These are phyloP conservation scores for Drosophila kuntzei DNA, from an alignment of 2,888 invertebrate species.

Conservation along the genomic window DNA sequence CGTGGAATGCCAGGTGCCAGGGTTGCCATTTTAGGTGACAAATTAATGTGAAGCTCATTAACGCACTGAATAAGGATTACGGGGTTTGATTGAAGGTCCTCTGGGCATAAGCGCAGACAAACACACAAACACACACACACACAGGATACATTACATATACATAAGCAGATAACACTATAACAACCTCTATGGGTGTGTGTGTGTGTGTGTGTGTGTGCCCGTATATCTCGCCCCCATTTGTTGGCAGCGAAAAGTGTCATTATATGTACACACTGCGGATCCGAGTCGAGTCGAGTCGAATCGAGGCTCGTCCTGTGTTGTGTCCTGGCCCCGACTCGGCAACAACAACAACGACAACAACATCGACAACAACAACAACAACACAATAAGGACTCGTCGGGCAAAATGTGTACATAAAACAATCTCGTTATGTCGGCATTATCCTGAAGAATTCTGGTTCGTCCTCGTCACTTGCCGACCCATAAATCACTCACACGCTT, in stretches of 20 bases:
- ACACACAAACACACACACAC: conserved; percentile 30
- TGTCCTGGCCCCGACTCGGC: conserved; percentile 29
- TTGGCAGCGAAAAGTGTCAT: conserved; percentile 71
- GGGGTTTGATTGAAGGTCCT: conserved; percentile 81
- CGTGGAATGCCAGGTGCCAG: conserved; percentile 65
- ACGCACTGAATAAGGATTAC: conserved; percentile 82
- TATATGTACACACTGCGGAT: conserved; percentile 57
- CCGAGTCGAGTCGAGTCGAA: conserved; percentile 28
- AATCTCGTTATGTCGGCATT: conserved; percentile 84
- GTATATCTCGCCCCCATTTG: conserved; percentile 68
- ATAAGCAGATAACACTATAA: conserved; percentile 61
- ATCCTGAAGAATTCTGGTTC: conserved; percentile 84
- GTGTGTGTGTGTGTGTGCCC: conserved; percentile 46
- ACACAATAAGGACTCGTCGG: conserved; percentile 13
- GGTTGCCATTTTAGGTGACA: conserved; percentile 66
- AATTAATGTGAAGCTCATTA: conserved; percentile 80
- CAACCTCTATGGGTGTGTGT: conserved; percentile 13
- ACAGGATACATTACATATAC: conserved; percentile 38
- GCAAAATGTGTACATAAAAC: conserved; percentile 80
- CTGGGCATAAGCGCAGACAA: conserved; percentile 57
- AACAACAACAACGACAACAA: conserved; percentile 28
- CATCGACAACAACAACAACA: conserved; percentile 42
- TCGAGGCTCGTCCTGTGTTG: conserved; percentile 8
- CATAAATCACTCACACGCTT: conserved; percentile 84
- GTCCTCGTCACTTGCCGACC: conserved; percentile 84